Base-by-base conservation (phyloP, 2,113 vertebrate genomes). In the Alouatta palliata region DNA sequence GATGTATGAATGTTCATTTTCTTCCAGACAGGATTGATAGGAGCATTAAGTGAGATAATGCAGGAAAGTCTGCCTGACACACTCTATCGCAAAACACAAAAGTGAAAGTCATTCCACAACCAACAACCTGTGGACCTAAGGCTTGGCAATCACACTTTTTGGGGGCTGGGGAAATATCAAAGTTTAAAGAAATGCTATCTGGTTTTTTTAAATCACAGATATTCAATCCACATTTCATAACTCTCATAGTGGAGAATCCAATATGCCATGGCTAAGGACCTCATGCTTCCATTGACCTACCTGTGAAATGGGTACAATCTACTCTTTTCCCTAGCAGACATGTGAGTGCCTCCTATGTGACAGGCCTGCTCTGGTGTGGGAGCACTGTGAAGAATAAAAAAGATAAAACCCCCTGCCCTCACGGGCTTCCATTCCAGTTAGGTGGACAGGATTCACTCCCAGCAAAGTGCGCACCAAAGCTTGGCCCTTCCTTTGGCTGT, bases 381-480 rank as follows among this genome's bases (percentile, higher is more conserved):
- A 70, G 14, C 1, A 54, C 35, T 30, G 23, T n/a, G 32, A 73
- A 47, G 20, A 81, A 70, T 4, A 77, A 35, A 81, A 80, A 8
- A 45, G 49, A 56, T 56, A 40, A 7, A 6, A 19, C 2, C 16
- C 52, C 68, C 21, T 2, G 10, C 37, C 27, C 20, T 49, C 10
- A 0, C 1, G 8, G 19, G n/a, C 21, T 40, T 45, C 19, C 21
- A 19, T 5, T 79, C 70, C 43, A 75, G 52, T 27, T n/a, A 91
- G 27, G 30, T n/a, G 30, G 32, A 45, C 17, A 8, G n/a, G 56
- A 27, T 49, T 35, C 58, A 11, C 3, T 23, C 47, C 12, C 0
- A 3, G 47, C 16, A 3, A n/a, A 47, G 70, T 30, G 4, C n/a
- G 3, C 0, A 1, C 4, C 19, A 56, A 76, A 43, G n/a, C 23